These are phyloP conservation scores for Auanema sp. DNA, from an alignment of 2,888 invertebrate genomes.

Conservation along the genomic window DNA sequence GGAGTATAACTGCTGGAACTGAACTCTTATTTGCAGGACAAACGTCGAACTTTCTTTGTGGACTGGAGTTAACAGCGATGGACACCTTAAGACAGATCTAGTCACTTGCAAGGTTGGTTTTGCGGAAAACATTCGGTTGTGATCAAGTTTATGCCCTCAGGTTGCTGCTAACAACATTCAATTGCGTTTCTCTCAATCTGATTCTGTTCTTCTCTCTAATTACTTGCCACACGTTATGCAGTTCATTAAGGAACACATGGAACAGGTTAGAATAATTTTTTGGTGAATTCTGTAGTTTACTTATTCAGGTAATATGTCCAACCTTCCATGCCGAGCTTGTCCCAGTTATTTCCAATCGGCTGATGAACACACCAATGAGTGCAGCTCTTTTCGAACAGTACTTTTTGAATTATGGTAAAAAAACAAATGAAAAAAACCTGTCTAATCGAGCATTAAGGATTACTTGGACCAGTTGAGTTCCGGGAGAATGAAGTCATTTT, in stretches of 20 bases:
- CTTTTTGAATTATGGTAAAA: slow-evolving; percentile 61
- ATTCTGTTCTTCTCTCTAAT: slow-evolving; percentile 51
- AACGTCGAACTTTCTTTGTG: slow-evolving; percentile 54
- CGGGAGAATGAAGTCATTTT: slow-evolving; percentile 38
- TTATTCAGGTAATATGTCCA: slow-evolving; percentile 56
- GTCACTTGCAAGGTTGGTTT: slow-evolving; percentile 46
- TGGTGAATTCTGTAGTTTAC: not conserved
- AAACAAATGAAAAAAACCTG: not conserved
- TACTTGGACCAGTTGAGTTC: slow-evolving; percentile 51
- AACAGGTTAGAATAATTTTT: slow-evolving; percentile 41
- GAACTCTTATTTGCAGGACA: slow-evolving; percentile 39
- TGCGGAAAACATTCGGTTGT: not conserved
- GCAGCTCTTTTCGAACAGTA: slow-evolving; percentile 63
- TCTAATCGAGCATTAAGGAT: slow-evolving; percentile 20
- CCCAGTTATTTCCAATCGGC: slow-evolving; percentile 60
- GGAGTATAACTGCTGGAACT: not conserved
- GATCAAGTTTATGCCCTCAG: slow-evolving; percentile 10
- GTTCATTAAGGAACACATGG: slow-evolving; percentile 53
- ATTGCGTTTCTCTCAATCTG: slow-evolving; percentile 50
- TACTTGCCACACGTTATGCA: slow-evolving; percentile 59
- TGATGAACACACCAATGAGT: slow-evolving; percentile 61
- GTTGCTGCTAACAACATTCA: slow-evolving; percentile 53
- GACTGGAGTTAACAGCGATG: slow-evolving; percentile 59
- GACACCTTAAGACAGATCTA: slow-evolving; percentile 61
- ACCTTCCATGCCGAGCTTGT: slow-evolving; percentile 62